A percentile compares a stretch with the other conserved stretches of the same genome.
These are phyloP conservation scores for Antennarius striatus DNA, from an alignment of 2,113 vertebrate species.

Conservation along the genomic window DNA sequence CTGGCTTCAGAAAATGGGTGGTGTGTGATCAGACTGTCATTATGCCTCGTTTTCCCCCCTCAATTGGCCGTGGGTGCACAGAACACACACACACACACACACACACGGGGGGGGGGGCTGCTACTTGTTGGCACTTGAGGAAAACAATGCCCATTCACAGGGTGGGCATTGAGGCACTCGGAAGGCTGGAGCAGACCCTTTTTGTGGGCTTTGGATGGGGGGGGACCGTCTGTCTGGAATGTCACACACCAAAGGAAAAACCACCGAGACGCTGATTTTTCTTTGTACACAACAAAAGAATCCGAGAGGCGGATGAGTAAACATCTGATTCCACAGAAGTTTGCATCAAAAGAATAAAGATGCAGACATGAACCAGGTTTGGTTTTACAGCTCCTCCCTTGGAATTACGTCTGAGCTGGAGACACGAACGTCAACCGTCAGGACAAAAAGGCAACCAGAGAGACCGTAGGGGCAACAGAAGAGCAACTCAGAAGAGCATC, in stretches of 20 bases:
- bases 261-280: no score
- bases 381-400: neutral
- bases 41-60: slow-evolving; percentile 54
- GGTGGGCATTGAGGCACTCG: slow-evolving; percentile 47
- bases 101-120: slow-evolving; percentile 44
- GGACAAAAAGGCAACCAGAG: neutral
- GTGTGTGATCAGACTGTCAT: slow-evolving; percentile 58
- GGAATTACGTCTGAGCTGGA: slow-evolving; percentile 35
- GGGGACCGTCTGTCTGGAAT: neutral
- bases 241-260: no score
- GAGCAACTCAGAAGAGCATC: no score
- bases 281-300: no score
- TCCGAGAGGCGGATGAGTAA: neutral
- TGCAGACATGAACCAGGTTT: neutral
- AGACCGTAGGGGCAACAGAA: slow-evolving; percentile 25
- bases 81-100: slow-evolving; percentile 32
- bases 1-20: slow-evolving; percentile 55
- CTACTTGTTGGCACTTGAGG: slow-evolving; percentile 61
- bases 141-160: slow-evolving; percentile 65
- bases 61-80: slow-evolving; percentile 52
- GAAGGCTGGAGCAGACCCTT: slow-evolving; percentile 31
- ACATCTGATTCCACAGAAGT: slow-evolving; percentile 16
- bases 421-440: neutral
- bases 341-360: slow-evolving; percentile 19
- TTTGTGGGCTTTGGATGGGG: neutral